phyloP scores from a whole-genome alignment of 2,888 invertebrate genomes.

The Aspidiotus destructor region DNA sequence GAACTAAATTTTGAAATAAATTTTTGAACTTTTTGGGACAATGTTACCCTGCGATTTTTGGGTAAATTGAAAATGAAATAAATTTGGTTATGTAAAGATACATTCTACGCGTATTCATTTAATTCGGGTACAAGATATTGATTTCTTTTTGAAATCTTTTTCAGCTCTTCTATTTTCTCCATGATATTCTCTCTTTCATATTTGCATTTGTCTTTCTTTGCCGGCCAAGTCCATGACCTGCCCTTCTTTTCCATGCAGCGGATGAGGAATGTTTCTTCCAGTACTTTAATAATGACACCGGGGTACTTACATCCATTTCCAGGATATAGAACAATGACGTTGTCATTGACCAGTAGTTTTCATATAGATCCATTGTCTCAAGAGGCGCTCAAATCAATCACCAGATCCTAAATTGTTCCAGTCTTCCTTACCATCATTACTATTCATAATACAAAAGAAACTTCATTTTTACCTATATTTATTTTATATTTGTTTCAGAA shows the following conservation, averaged over 20 bases:
- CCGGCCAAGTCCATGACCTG: neutral
- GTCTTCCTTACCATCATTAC: no score
- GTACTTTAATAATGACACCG: neutral
- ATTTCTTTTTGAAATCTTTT: conserved; percentile 1
- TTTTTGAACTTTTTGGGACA: conserved; percentile 4
- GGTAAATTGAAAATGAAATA: neutral
- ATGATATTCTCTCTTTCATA: neutral
- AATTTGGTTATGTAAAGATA: neutral
- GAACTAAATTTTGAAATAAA: neutral
- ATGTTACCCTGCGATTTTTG: neutral
- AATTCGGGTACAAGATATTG: neutral
- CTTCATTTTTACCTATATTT: no score
- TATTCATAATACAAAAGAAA: no score
- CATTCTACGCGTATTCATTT: neutral
- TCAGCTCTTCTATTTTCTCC: neutral
- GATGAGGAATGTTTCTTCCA: neutral
- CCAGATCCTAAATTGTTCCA: no score
- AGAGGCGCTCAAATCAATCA: no score
- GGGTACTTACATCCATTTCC: neutral
- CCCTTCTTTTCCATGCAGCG: neutral
- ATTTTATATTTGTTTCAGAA: no score
- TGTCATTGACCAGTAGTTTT: neutral
- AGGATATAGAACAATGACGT: conserved; percentile 1
- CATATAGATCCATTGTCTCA: no score
- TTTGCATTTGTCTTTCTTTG: neutral